These are phyloP conservation scores for Rhingia rostrata DNA, from an alignment of 2,888 invertebrate genomes.

Conservation along the genomic window DNA sequence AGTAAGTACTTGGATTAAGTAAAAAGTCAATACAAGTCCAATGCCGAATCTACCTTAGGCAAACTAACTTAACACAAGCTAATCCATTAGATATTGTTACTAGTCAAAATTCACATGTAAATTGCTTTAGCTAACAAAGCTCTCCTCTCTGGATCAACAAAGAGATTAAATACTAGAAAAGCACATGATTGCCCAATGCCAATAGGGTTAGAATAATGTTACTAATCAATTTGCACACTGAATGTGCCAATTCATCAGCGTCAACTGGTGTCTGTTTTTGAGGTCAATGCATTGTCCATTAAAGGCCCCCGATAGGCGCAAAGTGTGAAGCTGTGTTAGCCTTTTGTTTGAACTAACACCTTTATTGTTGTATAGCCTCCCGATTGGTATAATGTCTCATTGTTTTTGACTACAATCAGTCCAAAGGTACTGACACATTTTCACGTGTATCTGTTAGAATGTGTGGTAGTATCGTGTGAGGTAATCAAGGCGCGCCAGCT, in stretches of 20 bases:
- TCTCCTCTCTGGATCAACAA: neutral
- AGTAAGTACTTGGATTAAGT: neutral
- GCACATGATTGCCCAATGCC: slow-evolving; percentile 30
- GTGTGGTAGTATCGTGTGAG: slow-evolving; percentile 2
- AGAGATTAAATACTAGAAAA: slow-evolving; percentile 22
- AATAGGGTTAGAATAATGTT: slow-evolving; percentile 60
- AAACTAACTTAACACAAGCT: slow-evolving; percentile 3
- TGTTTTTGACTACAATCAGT: neutral
- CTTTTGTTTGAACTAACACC: slow-evolving; percentile 17
- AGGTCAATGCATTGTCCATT: slow-evolving; percentile 36
- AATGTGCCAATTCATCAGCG: slow-evolving; percentile 27
- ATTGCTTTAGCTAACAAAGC: slow-evolving; percentile 37
- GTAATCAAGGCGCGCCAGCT: slow-evolving; percentile 12
- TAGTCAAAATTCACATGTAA: slow-evolving; percentile 17
- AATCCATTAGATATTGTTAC: slow-evolving; percentile 19
- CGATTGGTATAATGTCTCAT: neutral
- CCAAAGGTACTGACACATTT: neutral
- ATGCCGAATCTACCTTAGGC: slow-evolving; percentile 22
- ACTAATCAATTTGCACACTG: slow-evolving; percentile 47
- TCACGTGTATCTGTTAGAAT: slow-evolving; percentile 16
- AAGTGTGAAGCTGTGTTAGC: slow-evolving; percentile 37
- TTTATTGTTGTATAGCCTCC: neutral
- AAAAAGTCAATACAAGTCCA: slow-evolving; percentile 14
- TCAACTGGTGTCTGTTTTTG: neutral
- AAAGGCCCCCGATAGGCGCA: neutral